phyloP scores from a whole-genome alignment of 2,888 invertebrate species.

The Alitta virens region DNA sequence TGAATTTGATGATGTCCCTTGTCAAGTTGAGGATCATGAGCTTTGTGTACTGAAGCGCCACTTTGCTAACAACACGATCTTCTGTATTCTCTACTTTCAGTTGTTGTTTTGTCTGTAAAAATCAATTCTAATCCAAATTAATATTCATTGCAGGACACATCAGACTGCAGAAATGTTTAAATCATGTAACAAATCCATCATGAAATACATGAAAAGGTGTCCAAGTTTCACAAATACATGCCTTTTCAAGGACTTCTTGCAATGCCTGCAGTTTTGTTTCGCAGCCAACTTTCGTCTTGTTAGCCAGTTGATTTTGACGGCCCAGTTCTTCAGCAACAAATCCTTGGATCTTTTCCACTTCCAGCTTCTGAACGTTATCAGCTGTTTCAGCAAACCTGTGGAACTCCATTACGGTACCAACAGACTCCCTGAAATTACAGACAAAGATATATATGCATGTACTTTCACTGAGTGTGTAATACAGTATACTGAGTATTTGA shows the following conservation, averaged over 20 bases:
- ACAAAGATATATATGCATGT: no score
- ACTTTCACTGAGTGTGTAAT: no score
- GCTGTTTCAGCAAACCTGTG: conserved; percentile 27
- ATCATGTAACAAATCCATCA: no score
- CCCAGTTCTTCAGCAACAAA: conserved; percentile 41
- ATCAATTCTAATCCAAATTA: no score
- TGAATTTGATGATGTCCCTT: conserved; percentile 29
- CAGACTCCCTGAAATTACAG: conserved; percentile 28
- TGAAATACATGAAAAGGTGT: no score
- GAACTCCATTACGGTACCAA: conserved; percentile 27
- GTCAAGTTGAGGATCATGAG: conserved; percentile 31
- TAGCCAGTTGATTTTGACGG: conserved; percentile 42
- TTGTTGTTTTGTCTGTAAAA: conserved; percentile 28
- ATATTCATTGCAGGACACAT: no score
- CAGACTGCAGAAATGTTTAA: no score
- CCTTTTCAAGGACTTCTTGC: conserved; percentile 29
- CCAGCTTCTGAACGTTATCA: conserved; percentile 31
- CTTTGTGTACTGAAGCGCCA: conserved; percentile 32
- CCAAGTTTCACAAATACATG: no score
- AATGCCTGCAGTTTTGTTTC: conserved; percentile 27
- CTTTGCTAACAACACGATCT: conserved; percentile 27
- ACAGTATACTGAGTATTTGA: no score
- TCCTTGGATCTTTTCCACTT: conserved; percentile 44
- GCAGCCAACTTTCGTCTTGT: conserved; percentile 35
- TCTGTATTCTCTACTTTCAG: conserved; percentile 28